Conservation (phyloP, 2,888 invertebrate genomes). For the Sepiola atlantica region DNA sequence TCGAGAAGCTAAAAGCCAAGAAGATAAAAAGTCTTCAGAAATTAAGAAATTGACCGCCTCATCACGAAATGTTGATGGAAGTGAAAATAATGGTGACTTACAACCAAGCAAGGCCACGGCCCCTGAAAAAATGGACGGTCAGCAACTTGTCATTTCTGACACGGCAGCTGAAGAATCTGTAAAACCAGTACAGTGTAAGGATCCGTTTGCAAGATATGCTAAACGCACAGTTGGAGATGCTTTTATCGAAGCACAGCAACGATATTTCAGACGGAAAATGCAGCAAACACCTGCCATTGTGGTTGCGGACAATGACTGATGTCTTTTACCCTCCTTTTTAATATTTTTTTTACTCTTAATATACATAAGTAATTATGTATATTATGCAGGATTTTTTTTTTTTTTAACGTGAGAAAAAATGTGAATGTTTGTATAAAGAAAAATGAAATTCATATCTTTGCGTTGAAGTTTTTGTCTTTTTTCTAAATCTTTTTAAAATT, state of each 20-base stretch:
- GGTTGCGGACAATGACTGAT: not conserved
- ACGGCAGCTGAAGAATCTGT: not conserved
- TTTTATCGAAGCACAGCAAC: conserved; percentile 59
- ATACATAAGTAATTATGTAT: not conserved
- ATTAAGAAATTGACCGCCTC: not conserved
- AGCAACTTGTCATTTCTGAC: not conserved
- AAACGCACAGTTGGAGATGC: conserved; percentile 58
- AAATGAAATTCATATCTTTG: conserved; percentile 32
- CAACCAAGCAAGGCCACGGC: conserved; percentile 39
- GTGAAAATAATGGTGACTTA: conserved; percentile 34
- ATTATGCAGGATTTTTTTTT: not conserved
- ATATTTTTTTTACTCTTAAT: not conserved
- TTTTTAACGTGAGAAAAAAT: not conserved
- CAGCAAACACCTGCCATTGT: conserved; percentile 37
- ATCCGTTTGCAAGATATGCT: conserved; percentile 56
- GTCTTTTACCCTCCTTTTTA: not conserved
- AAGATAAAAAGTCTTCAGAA: not conserved
- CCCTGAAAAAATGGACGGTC: not conserved
- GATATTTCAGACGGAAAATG: conserved; percentile 57
- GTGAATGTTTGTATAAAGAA: not conserved
- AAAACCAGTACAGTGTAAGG: conserved; percentile 25
- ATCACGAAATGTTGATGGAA: not conserved
- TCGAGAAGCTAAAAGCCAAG: not conserved
- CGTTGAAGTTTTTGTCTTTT: too few relatives aligned
- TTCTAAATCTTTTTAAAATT: too few relatives aligned